These are phyloP conservation scores for Sarcophaga peregrina DNA, from an alignment of 1,140 invertebrate species.

Conservation along the genomic window DNA sequence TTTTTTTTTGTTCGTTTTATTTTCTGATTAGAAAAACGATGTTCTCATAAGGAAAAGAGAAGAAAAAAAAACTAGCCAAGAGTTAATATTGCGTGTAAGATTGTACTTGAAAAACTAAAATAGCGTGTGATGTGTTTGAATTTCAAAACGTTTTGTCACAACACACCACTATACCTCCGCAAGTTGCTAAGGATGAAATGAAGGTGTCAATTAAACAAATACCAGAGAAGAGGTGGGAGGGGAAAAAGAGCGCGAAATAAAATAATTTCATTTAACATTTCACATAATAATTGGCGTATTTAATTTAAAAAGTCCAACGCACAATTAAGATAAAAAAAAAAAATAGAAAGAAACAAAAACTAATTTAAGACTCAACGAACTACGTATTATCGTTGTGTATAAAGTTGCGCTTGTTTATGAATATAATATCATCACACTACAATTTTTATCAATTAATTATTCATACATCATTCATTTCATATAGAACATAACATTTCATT, in stretches of 20 bases:
- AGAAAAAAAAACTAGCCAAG: neutral
- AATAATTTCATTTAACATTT: neutral
- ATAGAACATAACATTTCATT: too few species aligned
- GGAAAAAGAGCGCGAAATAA: neutral
- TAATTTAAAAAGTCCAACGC: neutral
- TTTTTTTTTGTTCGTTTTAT: too few species aligned
- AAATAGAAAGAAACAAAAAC: neutral
- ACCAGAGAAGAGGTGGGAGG: neutral
- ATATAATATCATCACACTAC: too few species aligned
- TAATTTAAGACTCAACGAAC: too few species aligned
- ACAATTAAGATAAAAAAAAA: constrained; percentile 12
- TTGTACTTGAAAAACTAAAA: neutral
- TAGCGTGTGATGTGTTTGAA: neutral
- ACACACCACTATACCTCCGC: neutral
- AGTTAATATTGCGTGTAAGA: constrained; percentile 18
- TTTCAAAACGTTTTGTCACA: constrained; percentile 2
- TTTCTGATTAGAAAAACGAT: too few species aligned
- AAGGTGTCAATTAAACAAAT: neutral
- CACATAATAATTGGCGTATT: neutral
- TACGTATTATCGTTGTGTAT: too few species aligned
- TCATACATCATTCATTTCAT: too few species aligned
- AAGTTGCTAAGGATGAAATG: neutral
- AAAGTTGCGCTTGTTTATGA: too few species aligned
- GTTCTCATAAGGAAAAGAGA: neutral
- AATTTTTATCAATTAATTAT: too few species aligned